phyloP scores from a whole-genome alignment of 2,888 invertebrate species.

The Cantharis rufa region DNA sequence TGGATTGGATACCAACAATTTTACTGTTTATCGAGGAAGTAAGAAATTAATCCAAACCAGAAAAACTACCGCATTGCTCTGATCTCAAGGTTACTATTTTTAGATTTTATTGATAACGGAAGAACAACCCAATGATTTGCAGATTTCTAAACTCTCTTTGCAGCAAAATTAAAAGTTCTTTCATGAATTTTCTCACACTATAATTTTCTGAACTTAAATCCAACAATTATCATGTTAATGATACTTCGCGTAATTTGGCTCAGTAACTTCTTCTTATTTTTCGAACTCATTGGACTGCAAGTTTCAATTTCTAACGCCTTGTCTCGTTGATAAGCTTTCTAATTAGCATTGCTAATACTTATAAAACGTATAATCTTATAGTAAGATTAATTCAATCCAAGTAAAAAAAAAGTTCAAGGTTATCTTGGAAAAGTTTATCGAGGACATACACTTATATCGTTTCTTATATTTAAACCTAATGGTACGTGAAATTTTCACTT shows the following conservation, averaged over 20 bases:
- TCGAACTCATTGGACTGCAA: not conserved
- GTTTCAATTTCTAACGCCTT: not conserved
- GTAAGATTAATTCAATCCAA: not conserved
- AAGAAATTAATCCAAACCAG: not conserved
- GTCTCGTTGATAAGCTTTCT: not conserved
- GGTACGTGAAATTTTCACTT: slow-evolving; percentile 14
- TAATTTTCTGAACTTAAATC: not conserved
- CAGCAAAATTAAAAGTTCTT: not conserved
- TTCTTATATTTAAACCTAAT: slow-evolving; percentile 6
- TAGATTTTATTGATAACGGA: not conserved
- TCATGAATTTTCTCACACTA: not conserved
- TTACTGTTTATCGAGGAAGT: not conserved
- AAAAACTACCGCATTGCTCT: not conserved
- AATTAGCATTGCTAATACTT: slow-evolving; percentile 1
- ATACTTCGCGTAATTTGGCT: not conserved
- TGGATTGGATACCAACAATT: not conserved
- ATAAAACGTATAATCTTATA: not conserved
- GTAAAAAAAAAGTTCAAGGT: slow-evolving; percentile 10
- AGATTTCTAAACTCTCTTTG: not conserved
- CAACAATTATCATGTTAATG: not conserved
- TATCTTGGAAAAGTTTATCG: slow-evolving; percentile 12
- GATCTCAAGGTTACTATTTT: not conserved
- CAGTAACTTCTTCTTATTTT: not conserved
- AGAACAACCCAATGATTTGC: not conserved
- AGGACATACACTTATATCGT: slow-evolving; percentile 10